phyloP scores from a whole-genome alignment of 2,797 vertebrate genomes.

The Salmo trutta region DNA sequence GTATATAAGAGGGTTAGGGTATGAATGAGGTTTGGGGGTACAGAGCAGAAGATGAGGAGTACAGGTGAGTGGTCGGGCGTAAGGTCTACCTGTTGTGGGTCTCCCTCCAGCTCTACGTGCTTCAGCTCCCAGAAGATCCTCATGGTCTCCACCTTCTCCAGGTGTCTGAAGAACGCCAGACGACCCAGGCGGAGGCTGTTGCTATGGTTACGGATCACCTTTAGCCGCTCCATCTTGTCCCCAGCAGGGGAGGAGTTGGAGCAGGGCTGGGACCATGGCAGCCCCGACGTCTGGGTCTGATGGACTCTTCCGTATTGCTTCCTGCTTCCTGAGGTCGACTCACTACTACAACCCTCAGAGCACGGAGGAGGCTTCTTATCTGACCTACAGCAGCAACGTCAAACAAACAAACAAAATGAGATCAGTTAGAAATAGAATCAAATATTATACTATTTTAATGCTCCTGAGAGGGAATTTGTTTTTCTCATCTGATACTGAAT shows the following conservation, averaged over 20 bases:
- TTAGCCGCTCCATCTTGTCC: constrained; percentile 80
- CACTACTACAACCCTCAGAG: constrained; percentile 5
- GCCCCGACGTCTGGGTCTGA: constrained; percentile 13
- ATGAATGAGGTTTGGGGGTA: not conserved
- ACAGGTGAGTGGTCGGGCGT: too few species aligned
- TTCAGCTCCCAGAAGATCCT: constrained; percentile 84
- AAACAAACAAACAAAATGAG: not conserved
- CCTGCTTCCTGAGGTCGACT: constrained; percentile 63
- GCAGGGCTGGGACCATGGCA: constrained; percentile 58
- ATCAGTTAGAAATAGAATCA: not conserved
- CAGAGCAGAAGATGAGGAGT: not conserved
- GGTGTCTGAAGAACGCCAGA: constrained; percentile 79
- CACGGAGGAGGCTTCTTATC: constrained; percentile 48
- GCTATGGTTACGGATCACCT: constrained; percentile 74
- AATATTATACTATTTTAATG: not conserved
- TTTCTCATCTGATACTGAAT: not conserved
- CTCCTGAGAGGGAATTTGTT: not conserved
- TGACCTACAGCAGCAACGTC: constrained; percentile 51
- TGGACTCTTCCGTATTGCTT: constrained; percentile 44
- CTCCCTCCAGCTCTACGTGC: constrained; percentile 65
- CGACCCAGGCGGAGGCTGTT: constrained; percentile 73
- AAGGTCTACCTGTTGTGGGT: constrained; percentile 60
- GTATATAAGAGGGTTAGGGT: not conserved
- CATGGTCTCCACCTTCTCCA: constrained; percentile 84
- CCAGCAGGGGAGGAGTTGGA: constrained; percentile 75